Evolutionary conservation across 2,113 vertebrate genomes (phyloP).

Genomic region (Herpetotheres cachinnans): DNA sequence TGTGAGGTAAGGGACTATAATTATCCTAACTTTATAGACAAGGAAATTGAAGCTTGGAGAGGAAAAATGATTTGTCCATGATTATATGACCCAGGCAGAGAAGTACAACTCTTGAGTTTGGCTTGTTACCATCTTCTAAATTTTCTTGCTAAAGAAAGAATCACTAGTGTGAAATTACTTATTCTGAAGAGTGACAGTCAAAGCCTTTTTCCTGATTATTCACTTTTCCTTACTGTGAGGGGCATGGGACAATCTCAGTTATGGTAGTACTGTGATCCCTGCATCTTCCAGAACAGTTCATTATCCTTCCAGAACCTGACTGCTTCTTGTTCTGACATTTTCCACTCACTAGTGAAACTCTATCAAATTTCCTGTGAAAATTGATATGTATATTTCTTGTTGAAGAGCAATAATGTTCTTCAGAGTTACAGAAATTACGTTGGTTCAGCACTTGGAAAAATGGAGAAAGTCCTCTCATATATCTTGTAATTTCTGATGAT

Average conservation of each 20-base stretch:
- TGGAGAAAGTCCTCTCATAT: neutral
- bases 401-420: neutral
- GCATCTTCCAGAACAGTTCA: neutral
- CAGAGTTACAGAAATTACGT: neutral
- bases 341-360: neutral
- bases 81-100: neutral
- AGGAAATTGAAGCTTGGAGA: neutral
- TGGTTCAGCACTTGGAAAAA: neutral
- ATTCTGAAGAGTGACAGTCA: neutral
- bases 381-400: neutral
- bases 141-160: neutral
- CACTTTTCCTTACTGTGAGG: neutral
- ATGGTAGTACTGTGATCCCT: neutral
- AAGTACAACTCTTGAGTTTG: neutral
- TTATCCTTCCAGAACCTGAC: neutral
- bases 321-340: neutral
- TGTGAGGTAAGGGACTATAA: neutral
- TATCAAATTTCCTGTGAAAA: neutral
- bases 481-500: neutral
- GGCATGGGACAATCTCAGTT: neutral
- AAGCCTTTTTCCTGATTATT: neutral
- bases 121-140: neutral
- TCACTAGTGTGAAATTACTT: neutral
- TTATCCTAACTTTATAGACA: neutral
- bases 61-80: neutral